phyloP scores from a whole-genome alignment of 2,113 vertebrate species.

The Cinclus mexicanus region DNA sequence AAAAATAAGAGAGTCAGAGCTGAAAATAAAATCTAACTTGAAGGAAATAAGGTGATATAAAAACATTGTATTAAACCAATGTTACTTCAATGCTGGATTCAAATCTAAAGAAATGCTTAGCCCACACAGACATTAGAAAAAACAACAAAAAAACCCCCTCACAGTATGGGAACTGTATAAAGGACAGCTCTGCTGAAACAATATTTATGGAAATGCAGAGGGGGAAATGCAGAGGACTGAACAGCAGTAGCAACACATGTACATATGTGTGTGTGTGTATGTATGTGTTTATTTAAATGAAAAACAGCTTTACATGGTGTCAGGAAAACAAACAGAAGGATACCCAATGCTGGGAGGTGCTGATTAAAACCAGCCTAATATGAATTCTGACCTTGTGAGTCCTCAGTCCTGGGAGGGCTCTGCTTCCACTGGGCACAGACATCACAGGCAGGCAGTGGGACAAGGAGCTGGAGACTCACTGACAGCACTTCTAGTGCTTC shows the following conservation, averaged over 20 bases:
- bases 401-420: neutral
- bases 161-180: neutral
- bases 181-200: neutral
- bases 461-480: neutral
- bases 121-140: neutral
- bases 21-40: conserved; percentile 27
- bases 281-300: neutral
- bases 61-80: neutral
- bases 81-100: neutral
- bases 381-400: neutral
- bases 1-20: conserved; percentile 8
- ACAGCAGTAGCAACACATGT: neutral
- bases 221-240: neutral
- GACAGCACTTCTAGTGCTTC: neutral
- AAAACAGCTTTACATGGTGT: neutral
- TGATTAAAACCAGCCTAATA: neutral
- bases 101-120: neutral
- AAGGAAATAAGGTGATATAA: neutral
- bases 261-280: neutral
- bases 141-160: neutral
- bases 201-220: neutral
- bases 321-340: neutral
- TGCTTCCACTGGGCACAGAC: neutral
- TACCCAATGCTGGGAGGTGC: neutral
- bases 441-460: neutral